Evolutionary conservation across 2,888 invertebrate species (phyloP).

Genomic region (Eupithecia centaureata): DNA sequence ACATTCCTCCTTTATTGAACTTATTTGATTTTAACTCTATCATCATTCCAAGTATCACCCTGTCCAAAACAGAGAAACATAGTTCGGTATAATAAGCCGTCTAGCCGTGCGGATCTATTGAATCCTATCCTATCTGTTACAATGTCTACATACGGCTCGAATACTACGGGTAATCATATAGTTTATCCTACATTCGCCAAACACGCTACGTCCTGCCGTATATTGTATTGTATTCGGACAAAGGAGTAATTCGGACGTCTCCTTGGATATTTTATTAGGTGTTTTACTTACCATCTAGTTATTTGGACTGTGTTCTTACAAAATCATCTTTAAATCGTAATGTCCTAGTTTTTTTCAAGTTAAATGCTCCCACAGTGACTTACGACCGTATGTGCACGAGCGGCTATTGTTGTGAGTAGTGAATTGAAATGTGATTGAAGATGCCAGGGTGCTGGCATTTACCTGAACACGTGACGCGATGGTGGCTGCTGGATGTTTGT

Average conservation of each 20-base stretch:
- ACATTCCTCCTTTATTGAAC: not conserved
- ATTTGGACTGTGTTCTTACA: not conserved
- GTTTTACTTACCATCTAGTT: slow-evolving; percentile 17
- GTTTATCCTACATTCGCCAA: slow-evolving; percentile 32
- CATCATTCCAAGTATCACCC: slow-evolving; percentile 4
- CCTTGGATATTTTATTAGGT: slow-evolving; percentile 17
- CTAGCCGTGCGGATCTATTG: slow-evolving; percentile 24
- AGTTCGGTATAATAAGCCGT: slow-evolving; percentile 23
- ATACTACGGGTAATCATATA: slow-evolving; percentile 15
- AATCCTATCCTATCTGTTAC: slow-evolving; percentile 23
- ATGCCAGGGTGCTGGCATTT: slow-evolving; percentile 82
- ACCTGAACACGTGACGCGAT: slow-evolving; percentile 84
- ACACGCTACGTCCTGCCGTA: slow-evolving; percentile 36
- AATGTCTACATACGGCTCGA: slow-evolving; percentile 13
- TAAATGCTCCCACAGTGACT: not conserved
- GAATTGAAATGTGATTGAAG: slow-evolving; percentile 44
- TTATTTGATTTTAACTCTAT: too few species aligned
- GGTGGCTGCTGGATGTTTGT: slow-evolving; percentile 87
- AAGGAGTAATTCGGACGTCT: slow-evolving; percentile 43
- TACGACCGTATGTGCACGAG: not conserved
- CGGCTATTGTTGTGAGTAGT: slow-evolving; percentile 3
- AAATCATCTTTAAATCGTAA: not conserved
- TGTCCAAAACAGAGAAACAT: slow-evolving; percentile 12
- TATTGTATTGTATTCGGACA: slow-evolving; percentile 44
- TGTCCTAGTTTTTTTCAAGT: not conserved